phyloP scores from a whole-genome alignment of 2,888 invertebrate genomes.

The Tiphia femorata region DNA sequence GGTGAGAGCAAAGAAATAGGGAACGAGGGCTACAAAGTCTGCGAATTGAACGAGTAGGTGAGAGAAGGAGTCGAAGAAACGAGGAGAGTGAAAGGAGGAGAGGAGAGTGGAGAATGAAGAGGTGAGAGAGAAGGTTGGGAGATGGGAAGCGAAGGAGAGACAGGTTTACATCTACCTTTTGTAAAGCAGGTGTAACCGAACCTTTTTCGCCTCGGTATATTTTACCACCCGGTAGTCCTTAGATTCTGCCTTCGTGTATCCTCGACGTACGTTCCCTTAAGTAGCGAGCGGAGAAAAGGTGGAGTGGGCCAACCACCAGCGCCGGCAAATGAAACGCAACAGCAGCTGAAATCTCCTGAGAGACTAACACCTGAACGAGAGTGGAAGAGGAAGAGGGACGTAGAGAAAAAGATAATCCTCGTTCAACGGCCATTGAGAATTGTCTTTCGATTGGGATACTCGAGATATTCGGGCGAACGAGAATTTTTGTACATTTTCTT shows the following conservation, averaged over 20 bases:
- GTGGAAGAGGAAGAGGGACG: constrained; percentile 11
- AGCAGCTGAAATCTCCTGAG: constrained; percentile 60
- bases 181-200: constrained; percentile 58
- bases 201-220: constrained; percentile 44
- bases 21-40: neutral
- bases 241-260: constrained; percentile 41
- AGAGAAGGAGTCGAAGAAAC: neutral
- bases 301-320: neutral
- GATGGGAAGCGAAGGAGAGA: neutral
- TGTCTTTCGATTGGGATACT: too few relatives aligned
- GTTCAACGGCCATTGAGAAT: too few relatives aligned
- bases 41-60: constrained; percentile 11
- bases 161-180: constrained; percentile 28
- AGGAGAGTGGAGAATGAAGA: constrained; percentile 23
- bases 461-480: too few relatives aligned
- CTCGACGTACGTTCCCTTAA: constrained; percentile 6
- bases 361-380: constrained; percentile 56
- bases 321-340: constrained; percentile 7
- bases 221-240: constrained; percentile 56
- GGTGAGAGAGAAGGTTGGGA: neutral
- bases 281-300: constrained; percentile 1
- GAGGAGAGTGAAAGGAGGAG: constrained; percentile 7
- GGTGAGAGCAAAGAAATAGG: neutral
- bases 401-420: constrained; percentile 19
- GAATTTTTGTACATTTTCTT: too few relatives aligned